Base-by-base conservation (phyloP, 2,888 invertebrate species). In the Oscheius sp. region DNA sequence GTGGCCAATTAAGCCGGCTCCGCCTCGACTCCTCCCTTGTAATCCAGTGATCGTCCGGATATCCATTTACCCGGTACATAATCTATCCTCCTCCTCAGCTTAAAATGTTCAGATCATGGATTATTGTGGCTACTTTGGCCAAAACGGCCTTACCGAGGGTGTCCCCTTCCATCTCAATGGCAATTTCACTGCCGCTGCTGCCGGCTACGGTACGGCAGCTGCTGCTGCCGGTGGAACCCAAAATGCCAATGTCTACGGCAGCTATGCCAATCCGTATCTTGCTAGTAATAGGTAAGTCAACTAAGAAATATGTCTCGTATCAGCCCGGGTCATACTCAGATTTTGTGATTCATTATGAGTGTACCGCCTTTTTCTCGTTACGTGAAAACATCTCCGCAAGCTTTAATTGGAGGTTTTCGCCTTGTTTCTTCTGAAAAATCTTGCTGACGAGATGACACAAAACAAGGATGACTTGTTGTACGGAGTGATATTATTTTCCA, bases 181-280 rank as follows among this genome's bases (percentile, higher is more conserved):
- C 23, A 63, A 59, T n/a, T 52, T 52, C 45, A 69, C 41, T 23
- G 61, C 61, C 18, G 63, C 63, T 16, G 63, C 63, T 45, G 52
- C 59, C 2, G 72, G 72, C 18, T 72, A 72, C 55, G 55, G 58
- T 45, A 72, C 45, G 72, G 61, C 70, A 61, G 25, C 69, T 59
- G 16, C 72, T 75, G 25, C 35, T 16, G 59, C 41, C 16, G 3
- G 52, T 18, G 52, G 52, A 16, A 18, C 66, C 27, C 52, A 49
- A 9, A 29, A 16, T 1, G 76, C 76, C 27, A 79, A 80, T 59
- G 58, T 80, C 12, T 82, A 82, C 61, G 76, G 78, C 41, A 80
- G 79, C 29, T 81, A 82, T 72, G 59, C 73, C n/a, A 79, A 79
- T 64, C 79, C 82, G 9, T 83, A 83, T 49, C 58, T 80, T 46